These are phyloP conservation scores for Boloria selene DNA, from an alignment of 2,888 invertebrate species.

Conservation along the genomic window DNA sequence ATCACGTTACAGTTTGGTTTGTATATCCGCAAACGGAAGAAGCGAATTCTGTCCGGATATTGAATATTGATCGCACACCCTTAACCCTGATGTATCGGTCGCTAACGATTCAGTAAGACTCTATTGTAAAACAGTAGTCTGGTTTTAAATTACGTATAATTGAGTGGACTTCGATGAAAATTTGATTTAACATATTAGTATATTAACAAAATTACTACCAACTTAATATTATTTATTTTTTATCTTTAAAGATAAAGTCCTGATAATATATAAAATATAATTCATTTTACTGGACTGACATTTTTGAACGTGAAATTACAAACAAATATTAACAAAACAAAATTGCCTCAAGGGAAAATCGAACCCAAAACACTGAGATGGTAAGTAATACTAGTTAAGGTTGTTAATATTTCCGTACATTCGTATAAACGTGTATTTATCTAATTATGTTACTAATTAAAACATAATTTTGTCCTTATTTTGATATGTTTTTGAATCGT, in stretches of 20 bases:
- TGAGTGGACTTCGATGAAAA: not conserved
- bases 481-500: slow-evolving; percentile 22
- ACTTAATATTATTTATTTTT: too few relatives aligned
- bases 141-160: slow-evolving; percentile 5
- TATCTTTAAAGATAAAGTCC: too few relatives aligned
- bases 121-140: slow-evolving; percentile 35
- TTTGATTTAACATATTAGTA: too few relatives aligned
- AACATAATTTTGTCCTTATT: slow-evolving; percentile 11
- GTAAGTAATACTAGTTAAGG: not conserved
- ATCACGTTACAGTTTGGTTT: slow-evolving; percentile 49
- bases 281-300: too few relatives aligned
- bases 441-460: not conserved
- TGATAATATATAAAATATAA: too few relatives aligned
- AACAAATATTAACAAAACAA: too few relatives aligned
- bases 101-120: slow-evolving; percentile 67
- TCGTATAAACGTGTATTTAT: too few relatives aligned
- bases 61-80: slow-evolving; percentile 81
- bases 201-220: too few relatives aligned
- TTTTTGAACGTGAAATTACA: too few relatives aligned
- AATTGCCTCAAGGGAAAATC: not conserved
- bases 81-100: slow-evolving; percentile 77
- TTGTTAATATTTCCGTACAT: not conserved
- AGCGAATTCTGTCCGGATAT: slow-evolving; percentile 79
- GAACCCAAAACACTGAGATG: not conserved
- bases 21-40: slow-evolving; percentile 76